These are phyloP conservation scores for Cochlearius cochlearius DNA, from an alignment of 2,113 vertebrate species.

Conservation along the genomic window DNA sequence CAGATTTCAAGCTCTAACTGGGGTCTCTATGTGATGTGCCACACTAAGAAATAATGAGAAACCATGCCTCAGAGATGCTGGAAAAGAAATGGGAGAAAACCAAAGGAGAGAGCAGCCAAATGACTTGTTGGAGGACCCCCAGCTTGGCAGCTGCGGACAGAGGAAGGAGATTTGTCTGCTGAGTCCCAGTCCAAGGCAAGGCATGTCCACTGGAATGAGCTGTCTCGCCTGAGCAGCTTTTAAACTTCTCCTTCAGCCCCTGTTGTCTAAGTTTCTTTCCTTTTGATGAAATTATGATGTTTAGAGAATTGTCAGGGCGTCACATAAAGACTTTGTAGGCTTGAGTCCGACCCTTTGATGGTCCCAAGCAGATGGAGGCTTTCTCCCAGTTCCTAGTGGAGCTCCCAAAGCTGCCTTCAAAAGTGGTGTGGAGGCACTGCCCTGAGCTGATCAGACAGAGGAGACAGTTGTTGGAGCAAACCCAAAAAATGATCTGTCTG, in stretches of 20 bases:
- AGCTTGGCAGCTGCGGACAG: not conserved
- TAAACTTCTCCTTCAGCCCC: not conserved
- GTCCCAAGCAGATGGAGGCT: not conserved
- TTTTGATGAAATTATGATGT: not conserved
- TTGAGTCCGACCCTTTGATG: not conserved
- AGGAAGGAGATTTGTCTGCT: not conserved
- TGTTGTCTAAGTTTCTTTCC: not conserved
- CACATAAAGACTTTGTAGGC: not conserved
- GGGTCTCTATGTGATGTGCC: not conserved
- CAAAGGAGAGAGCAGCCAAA: not conserved
- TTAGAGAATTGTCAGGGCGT: not conserved
- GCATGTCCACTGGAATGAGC: rapidly evolving
- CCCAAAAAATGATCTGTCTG: not conserved
- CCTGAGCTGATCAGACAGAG: not conserved
- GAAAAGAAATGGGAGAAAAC: not conserved
- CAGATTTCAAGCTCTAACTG: not conserved
- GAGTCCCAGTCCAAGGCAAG: not conserved
- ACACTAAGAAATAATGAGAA: not conserved
- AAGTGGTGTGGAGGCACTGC: not conserved
- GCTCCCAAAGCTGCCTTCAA: not conserved
- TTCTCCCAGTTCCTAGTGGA: not conserved
- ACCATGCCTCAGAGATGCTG: not conserved
- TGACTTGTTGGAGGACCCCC: not conserved
- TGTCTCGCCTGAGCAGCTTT: not conserved
- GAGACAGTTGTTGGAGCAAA: not conserved